These are phyloP conservation scores for Drosophila hydei DNA, from an alignment of 1,140 invertebrate genomes.

Conservation along the genomic window DNA sequence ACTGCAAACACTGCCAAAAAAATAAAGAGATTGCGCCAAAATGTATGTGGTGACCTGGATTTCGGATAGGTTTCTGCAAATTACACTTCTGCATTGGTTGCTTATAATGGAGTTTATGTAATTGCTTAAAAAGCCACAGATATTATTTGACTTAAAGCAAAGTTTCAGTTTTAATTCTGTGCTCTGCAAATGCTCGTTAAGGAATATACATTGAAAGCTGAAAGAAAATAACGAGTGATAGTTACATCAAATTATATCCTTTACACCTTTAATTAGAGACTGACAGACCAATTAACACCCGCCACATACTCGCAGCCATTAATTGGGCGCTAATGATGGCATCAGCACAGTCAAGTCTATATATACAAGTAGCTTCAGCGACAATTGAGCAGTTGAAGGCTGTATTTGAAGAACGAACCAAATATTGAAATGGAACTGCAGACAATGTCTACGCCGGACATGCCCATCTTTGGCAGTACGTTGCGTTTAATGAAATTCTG, in stretches of 20 bases:
- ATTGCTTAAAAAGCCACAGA: too few species aligned
- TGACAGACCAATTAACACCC: constrained; percentile 52
- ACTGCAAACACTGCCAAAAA: too few species aligned
- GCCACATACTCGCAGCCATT: constrained; percentile 14
- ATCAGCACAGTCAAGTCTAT: neutral
- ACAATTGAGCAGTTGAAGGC: constrained; percentile 7
- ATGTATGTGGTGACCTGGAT: constrained; percentile 68
- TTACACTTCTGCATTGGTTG: neutral
- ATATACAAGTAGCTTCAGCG: constrained; percentile 4
- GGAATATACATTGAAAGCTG: too few species aligned
- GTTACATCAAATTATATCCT: constrained; percentile 14
- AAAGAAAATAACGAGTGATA: neutral
- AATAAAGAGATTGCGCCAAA: constrained; percentile 49
- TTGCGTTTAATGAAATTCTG: constrained; percentile 74
- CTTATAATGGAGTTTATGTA: too few species aligned
- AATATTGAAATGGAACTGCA: too few species aligned
- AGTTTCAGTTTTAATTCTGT: too few species aligned
- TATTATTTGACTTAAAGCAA: too few species aligned
- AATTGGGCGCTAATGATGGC: constrained; percentile 60
- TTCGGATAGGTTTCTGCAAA: neutral
- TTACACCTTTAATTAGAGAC: constrained; percentile 54
- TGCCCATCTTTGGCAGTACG: constrained; percentile 65
- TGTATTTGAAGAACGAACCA: neutral
- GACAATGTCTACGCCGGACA: constrained; percentile 37
- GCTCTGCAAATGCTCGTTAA: too few species aligned